Evolutionary conservation across 2,797 vertebrate species (phyloP).

Genomic region (Austrolebias charrua): DNA sequence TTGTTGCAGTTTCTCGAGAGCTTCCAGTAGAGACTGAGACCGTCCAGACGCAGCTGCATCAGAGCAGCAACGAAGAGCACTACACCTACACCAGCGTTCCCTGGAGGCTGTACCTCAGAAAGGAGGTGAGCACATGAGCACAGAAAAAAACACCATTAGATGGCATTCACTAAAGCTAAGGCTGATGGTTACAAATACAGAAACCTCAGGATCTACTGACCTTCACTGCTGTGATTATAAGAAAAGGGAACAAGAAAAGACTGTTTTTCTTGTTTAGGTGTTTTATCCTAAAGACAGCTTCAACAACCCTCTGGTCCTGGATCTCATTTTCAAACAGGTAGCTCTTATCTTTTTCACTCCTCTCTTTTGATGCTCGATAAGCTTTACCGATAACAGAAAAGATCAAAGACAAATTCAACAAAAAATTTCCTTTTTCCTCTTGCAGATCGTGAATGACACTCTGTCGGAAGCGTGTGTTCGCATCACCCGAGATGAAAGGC

Average conservation of each 20-base stretch:
- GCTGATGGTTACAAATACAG: background rate
- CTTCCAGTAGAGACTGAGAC: conserved; percentile 83
- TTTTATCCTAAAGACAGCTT: conserved; percentile 95
- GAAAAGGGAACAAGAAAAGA: background rate
- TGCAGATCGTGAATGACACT: conserved; percentile 91
- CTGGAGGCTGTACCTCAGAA: conserved; percentile 92
- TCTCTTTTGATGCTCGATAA: background rate
- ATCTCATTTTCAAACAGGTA: conserved; percentile 97
- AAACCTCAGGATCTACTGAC: background rate
- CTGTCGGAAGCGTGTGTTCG: conserved; percentile 90
- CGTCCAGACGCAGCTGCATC: conserved; percentile 90
- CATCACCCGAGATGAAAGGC: conserved; percentile 89
- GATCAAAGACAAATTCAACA: conserved; percentile 21
- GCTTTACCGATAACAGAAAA: conserved; percentile 16
- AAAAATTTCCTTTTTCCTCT: conserved; percentile 17
- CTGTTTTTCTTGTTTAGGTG: conserved; percentile 79
- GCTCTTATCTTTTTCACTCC: background rate
- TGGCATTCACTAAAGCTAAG: background rate
- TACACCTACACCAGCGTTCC: conserved; percentile 93
- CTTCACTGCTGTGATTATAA: background rate
- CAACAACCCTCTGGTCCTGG: conserved; percentile 87
- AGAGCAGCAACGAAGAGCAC: conserved; percentile 82
- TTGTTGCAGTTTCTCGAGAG: conserved; percentile 78
- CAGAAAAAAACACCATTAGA: background rate
- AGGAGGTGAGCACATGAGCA: conserved; percentile 82